phyloP scores from a whole-genome alignment of 1,140 invertebrate species.

The Bombus fervidus region DNA sequence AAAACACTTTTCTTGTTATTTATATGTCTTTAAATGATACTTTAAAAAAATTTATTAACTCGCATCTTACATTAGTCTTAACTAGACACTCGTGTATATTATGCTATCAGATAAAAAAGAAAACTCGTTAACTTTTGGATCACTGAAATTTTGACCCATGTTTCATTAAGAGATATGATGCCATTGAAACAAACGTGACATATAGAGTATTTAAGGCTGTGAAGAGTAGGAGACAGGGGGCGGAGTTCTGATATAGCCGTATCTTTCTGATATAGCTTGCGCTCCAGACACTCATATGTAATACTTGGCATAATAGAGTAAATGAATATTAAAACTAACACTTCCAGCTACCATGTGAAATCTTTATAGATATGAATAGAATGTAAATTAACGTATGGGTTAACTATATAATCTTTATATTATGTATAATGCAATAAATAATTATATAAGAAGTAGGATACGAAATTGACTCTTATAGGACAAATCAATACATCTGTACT shows the following conservation, averaged over 20 bases:
- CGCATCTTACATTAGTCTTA: background rate
- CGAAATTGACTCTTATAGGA: conserved; percentile 10
- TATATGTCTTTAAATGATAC: background rate
- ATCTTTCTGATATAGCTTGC: conserved; percentile 73
- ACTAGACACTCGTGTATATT: background rate
- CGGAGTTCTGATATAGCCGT: conserved; percentile 80
- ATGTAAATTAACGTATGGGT: background rate
- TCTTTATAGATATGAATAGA: background rate
- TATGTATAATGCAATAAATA: background rate
- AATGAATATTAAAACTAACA: conserved; percentile 34
- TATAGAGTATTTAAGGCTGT: conserved; percentile 64
- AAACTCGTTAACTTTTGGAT: conserved; percentile 1
- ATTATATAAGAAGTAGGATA: background rate
- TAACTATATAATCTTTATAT: background rate
- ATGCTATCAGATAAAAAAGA: background rate
- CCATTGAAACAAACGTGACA: conserved; percentile 62
- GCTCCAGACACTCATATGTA: conserved; percentile 61
- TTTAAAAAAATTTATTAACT: background rate
- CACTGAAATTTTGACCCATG: conserved; percentile 24
- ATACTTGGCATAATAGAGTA: conserved; percentile 57
- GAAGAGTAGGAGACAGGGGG: conserved; percentile 75
- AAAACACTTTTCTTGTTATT: conserved; percentile 3
- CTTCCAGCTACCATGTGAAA: background rate
- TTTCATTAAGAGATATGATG: conserved; percentile 47
- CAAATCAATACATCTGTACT: conserved; percentile 31